Percentiles rank a stretch among this genome's conserved stretches.
Evolutionary conservation across 2,797 vertebrate genomes (phyloP).

Genomic region (Spizella passerina): DNA sequence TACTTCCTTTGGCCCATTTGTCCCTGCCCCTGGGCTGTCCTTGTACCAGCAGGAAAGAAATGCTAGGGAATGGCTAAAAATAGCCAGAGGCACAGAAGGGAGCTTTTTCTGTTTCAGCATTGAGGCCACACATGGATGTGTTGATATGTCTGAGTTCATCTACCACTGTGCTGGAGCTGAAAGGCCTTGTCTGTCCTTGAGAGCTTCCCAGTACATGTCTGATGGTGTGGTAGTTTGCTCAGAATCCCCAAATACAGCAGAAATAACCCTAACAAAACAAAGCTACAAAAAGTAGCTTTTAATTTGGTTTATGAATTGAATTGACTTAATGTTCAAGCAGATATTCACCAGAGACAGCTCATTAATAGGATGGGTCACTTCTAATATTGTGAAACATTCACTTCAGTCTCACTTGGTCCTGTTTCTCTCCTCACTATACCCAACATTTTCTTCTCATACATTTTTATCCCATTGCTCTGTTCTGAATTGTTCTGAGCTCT

Average conservation of each 20-base stretch:
- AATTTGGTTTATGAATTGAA: background rate
- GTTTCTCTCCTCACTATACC: background rate
- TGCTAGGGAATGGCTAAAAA: background rate
- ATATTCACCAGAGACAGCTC: background rate
- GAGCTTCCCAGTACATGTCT: background rate
- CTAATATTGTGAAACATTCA: background rate
- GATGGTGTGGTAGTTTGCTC: background rate
- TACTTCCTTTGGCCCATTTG: background rate
- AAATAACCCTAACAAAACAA: background rate
- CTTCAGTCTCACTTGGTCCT: background rate
- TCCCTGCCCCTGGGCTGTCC: background rate
- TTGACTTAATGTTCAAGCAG: background rate
- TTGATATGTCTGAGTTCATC: background rate
- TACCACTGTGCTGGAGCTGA: background rate
- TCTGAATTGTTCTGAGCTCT: background rate
- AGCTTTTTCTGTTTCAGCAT: background rate
- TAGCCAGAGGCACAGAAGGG: background rate
- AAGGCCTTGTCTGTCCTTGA: background rate
- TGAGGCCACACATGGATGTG: fast-evolving
- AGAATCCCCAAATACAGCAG: background rate
- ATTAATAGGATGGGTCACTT: background rate
- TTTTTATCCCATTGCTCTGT: background rate
- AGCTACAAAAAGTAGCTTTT: background rate
- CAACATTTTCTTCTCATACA: background rate
- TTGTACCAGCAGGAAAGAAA: background rate